Evolutionary conservation across 35 echinoderm and acorn worm species (phyloP).

Genomic region (Heliocidaris erythrogramma): DNA sequence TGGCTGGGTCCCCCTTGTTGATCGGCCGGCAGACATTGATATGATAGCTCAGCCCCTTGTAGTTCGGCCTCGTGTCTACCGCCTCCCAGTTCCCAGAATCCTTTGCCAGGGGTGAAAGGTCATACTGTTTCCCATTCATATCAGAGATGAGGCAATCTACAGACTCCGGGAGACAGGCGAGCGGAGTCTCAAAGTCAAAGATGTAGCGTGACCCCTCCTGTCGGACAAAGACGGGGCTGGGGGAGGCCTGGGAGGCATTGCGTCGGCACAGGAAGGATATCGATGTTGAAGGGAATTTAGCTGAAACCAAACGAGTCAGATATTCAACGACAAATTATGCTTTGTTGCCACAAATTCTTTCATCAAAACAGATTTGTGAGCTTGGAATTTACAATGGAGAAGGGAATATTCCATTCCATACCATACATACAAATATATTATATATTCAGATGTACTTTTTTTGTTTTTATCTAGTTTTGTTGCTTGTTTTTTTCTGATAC

Average conservation of each 20-base stretch:
- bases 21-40: constrained; percentile 92
- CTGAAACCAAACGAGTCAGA: background rate
- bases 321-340: background rate
- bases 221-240: constrained; percentile 62
- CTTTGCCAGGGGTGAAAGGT: constrained; percentile 88
- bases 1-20: constrained; percentile 52
- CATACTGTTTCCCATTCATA: constrained; percentile 81
- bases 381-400: too few relatives aligned
- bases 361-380: too few relatives aligned
- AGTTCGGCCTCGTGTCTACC: constrained; percentile 72
- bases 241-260: constrained; percentile 53
- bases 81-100: constrained; percentile 94
- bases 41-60: constrained; percentile 69
- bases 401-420: too few relatives aligned
- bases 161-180: constrained; percentile 84
- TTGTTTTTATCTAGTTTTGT: too few relatives aligned
- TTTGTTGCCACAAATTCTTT: background rate
- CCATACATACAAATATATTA: too few relatives aligned
- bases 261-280: constrained; percentile 88
- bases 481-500: too few relatives aligned
- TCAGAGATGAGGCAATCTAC: constrained; percentile 96
- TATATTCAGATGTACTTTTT: too few relatives aligned
- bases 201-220: constrained; percentile 63
- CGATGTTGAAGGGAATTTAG: constrained; percentile 32
- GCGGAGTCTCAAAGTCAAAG: constrained; percentile 84